Evolutionary conservation across 2,113 vertebrate species (phyloP).

Genomic region (Hiodon alosoides): DNA sequence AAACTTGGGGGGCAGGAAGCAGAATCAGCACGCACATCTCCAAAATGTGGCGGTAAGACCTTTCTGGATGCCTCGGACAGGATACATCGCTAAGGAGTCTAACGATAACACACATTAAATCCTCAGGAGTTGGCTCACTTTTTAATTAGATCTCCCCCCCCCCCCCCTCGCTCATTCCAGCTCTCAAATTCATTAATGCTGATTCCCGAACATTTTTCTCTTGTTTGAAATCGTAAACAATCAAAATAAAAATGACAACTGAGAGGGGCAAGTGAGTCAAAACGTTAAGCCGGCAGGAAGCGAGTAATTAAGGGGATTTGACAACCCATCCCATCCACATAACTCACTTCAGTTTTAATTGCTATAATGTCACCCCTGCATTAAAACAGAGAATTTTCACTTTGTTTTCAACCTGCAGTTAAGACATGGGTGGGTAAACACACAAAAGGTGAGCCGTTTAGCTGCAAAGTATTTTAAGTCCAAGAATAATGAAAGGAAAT

Average conservation of each 20-base stretch:
- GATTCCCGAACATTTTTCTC: constrained; percentile 54
- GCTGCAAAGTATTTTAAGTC: not conserved
- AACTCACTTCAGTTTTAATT: constrained; percentile 21
- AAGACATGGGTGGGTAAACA: constrained; percentile 9
- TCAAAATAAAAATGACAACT: constrained; percentile 50
- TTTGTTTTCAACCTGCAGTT: not conserved
- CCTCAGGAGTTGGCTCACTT: constrained; percentile 38
- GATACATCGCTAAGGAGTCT: no score
- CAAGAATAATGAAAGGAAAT: not conserved
- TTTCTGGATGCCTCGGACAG: no score
- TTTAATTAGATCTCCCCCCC: constrained; percentile 49
- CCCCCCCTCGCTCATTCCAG: constrained; percentile 5
- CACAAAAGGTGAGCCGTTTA: constrained; percentile 13
- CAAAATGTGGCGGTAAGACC: no score
- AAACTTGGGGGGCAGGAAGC: no score
- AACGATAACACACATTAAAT: no score
- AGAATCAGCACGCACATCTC: no score
- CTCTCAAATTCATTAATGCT: constrained; percentile 54
- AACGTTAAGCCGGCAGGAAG: constrained; percentile 47
- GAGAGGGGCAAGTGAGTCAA: constrained; percentile 41
- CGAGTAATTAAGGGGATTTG: constrained; percentile 55
- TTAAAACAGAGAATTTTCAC: constrained; percentile 10
- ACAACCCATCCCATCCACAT: constrained; percentile 45
- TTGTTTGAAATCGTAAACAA: constrained; percentile 61
- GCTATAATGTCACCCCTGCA: constrained; percentile 22